Conservation (phyloP, 1,140 invertebrate species). For the Drosophila nigrodunni region DNA sequence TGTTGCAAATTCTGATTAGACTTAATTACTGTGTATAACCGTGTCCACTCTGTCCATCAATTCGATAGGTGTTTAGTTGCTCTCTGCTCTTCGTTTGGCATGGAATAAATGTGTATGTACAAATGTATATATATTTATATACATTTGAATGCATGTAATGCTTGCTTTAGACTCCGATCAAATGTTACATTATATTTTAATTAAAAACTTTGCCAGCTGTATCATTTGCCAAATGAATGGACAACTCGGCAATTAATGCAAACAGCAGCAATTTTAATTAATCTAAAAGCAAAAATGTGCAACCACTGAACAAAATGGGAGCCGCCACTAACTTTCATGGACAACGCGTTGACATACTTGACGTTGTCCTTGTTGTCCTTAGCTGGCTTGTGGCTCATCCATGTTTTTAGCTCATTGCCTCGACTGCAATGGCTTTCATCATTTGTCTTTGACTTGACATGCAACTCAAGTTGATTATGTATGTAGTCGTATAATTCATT, state of each 20-base stretch:
- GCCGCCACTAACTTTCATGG: constrained; percentile 54
- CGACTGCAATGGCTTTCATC: constrained; percentile 46
- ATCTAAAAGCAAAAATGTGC: constrained; percentile 75
- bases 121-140: background rate
- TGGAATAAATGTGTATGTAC: constrained; percentile 9
- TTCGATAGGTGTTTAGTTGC: constrained; percentile 72
- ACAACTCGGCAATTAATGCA: constrained; percentile 76
- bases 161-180: constrained; percentile 55
- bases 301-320: constrained; percentile 43
- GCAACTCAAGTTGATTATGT: constrained; percentile 68
- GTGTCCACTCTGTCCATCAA: constrained; percentile 66
- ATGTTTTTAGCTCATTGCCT: constrained; percentile 45
- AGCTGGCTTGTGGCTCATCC: constrained; percentile 23
- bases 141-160: constrained; percentile 7
- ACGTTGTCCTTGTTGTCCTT: constrained; percentile 23
- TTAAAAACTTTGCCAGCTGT: constrained; percentile 79
- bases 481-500: constrained; percentile 10
- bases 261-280: constrained; percentile 78
- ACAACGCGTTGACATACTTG: constrained; percentile 59
- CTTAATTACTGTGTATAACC: constrained; percentile 77
- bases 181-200: constrained; percentile 79
- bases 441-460: constrained; percentile 69
- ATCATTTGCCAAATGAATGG: constrained; percentile 80
- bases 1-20: constrained; percentile 83
- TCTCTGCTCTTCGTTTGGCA: constrained; percentile 30